Base-by-base conservation (phyloP, 2,113 vertebrate species). In the Triplophysa rosa region DNA sequence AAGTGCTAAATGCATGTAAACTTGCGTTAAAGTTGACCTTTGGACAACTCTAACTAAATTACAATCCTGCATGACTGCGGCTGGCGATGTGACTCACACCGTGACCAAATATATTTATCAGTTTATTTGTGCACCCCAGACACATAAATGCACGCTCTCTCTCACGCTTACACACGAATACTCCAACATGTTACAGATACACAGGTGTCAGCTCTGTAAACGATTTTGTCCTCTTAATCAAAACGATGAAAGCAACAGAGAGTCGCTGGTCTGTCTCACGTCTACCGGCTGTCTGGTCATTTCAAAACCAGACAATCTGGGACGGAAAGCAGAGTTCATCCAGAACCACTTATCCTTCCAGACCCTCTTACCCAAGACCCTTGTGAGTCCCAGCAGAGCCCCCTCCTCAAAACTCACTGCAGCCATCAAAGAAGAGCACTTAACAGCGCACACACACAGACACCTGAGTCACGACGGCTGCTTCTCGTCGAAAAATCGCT, bases 301-400 rank as follows among this genome's bases (percentile, higher is more conserved):
- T 65, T 79, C 19, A 64, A 66, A 63, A 29, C 47, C 61, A 54
- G 56, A 56, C 33, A 23, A 65, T 40, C 59, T 1, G n/a, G 10
- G 54, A 81, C 37, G 59, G 10, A 75, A 65, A 78, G 45, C 68
- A 84, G 75, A 69, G 24, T 62, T 26, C 42, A 21, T 78, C 33
- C 67, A 58, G 59, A 82, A 24, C n/a, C 62, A 37, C 80, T 72
- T 33, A 8, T 62, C 49, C 19, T 26, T 80, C 37, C 77, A 29
- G 19, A 78, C 11, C 75, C 40, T 9, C 42, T 3, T 13, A 37
- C 58, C 7, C 61, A 12, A 63, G 26, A 63, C 24, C 6, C 61
- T 63, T 29, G 23, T 63, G 61, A 63, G 10, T 29, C 26, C 26
- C 6, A 12, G 11, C 61, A 63, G 24, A 29, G 11, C 26, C 61